These are phyloP conservation scores for Aphaenogaster rudis DNA, from an alignment of 1,140 invertebrate species.

Conservation along the genomic window DNA sequence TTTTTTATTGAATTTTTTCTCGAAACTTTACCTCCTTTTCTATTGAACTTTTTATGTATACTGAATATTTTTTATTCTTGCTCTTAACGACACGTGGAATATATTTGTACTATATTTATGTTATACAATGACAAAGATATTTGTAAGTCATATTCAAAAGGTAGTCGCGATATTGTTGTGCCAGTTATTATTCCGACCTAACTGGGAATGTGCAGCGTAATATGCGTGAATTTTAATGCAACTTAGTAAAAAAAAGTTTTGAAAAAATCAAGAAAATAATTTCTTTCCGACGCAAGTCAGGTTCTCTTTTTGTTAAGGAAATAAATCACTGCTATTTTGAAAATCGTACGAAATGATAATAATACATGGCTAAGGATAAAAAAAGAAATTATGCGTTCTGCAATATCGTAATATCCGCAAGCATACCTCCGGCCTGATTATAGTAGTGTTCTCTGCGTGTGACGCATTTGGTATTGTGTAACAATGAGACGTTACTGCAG, in stretches of 20 bases:
- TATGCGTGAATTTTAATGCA: background rate
- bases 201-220: background rate
- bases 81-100: background rate
- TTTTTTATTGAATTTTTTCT: background rate
- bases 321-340: background rate
- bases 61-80: background rate
- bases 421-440: slow-evolving; percentile 66
- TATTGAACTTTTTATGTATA: background rate
- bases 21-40: background rate
- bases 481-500: slow-evolving; percentile 75
- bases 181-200: background rate
- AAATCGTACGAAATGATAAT: background rate
- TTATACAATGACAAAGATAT: background rate
- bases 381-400: background rate
- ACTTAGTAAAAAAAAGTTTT: background rate
- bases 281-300: background rate
- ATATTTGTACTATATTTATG: background rate
- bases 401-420: background rate
- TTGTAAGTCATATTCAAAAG: background rate
- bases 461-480: slow-evolving; percentile 74
- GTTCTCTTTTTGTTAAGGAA: background rate
- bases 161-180: background rate
- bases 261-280: background rate
- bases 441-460: slow-evolving; percentile 59
- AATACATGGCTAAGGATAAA: background rate